Evolutionary conservation across 2,113 vertebrate genomes (phyloP).

Genomic region (Aix galericulata): DNA sequence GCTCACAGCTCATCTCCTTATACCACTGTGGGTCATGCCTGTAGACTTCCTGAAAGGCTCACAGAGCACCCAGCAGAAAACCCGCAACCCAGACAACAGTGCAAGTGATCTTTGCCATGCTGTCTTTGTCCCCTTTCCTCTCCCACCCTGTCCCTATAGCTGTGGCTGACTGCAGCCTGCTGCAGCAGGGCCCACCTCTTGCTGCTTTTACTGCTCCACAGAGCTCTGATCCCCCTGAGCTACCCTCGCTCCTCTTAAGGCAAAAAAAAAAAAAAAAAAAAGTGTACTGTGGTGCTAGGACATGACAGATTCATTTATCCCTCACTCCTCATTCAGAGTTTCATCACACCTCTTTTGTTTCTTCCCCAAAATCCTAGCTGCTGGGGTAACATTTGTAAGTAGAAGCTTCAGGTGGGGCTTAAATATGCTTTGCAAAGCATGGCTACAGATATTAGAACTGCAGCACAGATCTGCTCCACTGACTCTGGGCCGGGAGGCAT

Average conservation of each 20-base stretch:
- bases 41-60: neutral
- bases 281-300: neutral
- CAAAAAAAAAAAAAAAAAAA: fast-evolving
- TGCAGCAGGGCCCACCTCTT: neutral
- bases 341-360: neutral
- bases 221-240: neutral
- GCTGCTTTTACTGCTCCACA: neutral
- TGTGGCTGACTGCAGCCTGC: neutral
- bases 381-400: neutral
- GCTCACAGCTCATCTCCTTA: neutral
- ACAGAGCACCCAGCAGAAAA: neutral
- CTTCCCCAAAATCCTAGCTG: neutral
- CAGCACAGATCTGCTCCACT: neutral
- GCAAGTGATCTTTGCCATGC: fast-evolving
- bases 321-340: neutral
- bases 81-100: neutral
- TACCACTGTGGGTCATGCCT: fast-evolving
- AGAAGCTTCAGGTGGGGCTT: neutral
- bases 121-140: neutral
- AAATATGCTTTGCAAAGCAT: neutral
- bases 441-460: neutral
- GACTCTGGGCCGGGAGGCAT: neutral
- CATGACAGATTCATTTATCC: neutral
- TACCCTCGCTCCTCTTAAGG: neutral
- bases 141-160: neutral